Conservation (phyloP, 2,113 vertebrate species). For the Brachyhypopomus gauderio region DNA sequence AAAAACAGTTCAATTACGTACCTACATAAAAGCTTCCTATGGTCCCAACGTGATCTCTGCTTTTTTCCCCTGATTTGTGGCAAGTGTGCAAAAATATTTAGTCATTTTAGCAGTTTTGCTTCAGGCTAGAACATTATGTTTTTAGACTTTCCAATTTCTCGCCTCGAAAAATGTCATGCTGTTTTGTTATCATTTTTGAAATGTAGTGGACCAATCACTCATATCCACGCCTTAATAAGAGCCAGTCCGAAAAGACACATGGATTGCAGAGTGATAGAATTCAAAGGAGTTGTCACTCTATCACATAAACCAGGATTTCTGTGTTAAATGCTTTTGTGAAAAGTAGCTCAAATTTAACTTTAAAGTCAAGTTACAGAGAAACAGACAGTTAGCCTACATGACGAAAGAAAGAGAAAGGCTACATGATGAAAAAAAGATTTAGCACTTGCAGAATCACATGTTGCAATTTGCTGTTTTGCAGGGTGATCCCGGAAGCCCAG, state of each 20-base stretch:
- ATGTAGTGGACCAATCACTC: background rate
- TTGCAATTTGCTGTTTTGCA: conserved; percentile 59
- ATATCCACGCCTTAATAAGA: background rate
- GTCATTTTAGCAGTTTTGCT: conserved; percentile 65
- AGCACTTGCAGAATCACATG: background rate
- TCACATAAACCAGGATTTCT: no score
- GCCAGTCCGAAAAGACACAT: background rate
- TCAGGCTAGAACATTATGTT: conserved; percentile 64
- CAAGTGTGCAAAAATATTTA: conserved; percentile 67
- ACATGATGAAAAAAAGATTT: conserved; percentile 35
- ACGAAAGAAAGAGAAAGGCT: no score
- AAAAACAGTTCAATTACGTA: conserved; percentile 64
- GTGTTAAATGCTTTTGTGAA: no score
- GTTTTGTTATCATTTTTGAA: background rate
- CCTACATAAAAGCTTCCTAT: conserved; percentile 62
- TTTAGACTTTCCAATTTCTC: conserved; percentile 55
- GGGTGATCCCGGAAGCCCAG: conserved; percentile 90
- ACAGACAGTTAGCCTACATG: no score
- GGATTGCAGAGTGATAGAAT: no score
- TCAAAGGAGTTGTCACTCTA: no score
- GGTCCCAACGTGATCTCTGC: conserved; percentile 64
- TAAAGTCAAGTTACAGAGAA: no score
- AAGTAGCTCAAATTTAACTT: no score
- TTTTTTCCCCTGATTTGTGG: conserved; percentile 58
- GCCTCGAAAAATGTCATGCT: conserved; percentile 21